Percentiles rank a stretch among this genome's conserved stretches.
phyloP scores from a whole-genome alignment of 2,888 invertebrate genomes.

The Brachynemurus nebulosus region DNA sequence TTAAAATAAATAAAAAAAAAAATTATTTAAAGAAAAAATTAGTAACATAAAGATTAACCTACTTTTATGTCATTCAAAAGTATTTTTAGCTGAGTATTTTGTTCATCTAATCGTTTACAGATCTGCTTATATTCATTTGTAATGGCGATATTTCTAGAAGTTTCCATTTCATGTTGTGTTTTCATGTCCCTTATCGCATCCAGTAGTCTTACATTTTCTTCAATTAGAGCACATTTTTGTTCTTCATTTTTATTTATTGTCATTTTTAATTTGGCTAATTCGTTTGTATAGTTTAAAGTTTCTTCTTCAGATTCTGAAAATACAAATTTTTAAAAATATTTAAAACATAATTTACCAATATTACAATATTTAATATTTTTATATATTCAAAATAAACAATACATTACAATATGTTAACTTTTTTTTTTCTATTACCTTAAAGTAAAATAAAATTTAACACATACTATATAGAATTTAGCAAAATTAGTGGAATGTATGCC shows the following conservation, averaged over 20 bases:
- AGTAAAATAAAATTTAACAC: too few species aligned
- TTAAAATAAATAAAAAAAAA: conserved; percentile 14
- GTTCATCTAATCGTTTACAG: conserved; percentile 73
- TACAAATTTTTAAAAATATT: conserved; percentile 10
- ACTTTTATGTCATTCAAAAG: conserved; percentile 52
- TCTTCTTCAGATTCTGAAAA: conserved; percentile 42
- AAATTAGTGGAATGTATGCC: too few species aligned
- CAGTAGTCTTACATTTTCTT: conserved; percentile 44
- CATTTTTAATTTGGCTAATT: conserved; percentile 38
- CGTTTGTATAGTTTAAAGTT: conserved; percentile 41
- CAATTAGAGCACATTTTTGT: conserved; percentile 33
- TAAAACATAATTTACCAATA: conserved; percentile 11
- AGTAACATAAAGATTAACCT: conserved; percentile 21
- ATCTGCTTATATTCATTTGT: conserved; percentile 88
- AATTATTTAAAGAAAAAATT: not conserved
- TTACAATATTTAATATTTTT: conserved; percentile 8
- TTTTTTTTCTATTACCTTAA: too few species aligned
- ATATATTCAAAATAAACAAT: conserved; percentile 9
- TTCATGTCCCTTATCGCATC: conserved; percentile 66
- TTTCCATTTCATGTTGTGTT: conserved; percentile 56
- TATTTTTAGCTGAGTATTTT: conserved; percentile 51
- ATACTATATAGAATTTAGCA: too few species aligned
- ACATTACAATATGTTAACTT: too few species aligned
- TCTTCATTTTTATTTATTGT: conserved; percentile 57
- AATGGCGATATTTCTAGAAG: conserved; percentile 61